These are phyloP conservation scores for Keiferia lycopersicella DNA, from an alignment of 2,888 invertebrate genomes.

Conservation along the genomic window DNA sequence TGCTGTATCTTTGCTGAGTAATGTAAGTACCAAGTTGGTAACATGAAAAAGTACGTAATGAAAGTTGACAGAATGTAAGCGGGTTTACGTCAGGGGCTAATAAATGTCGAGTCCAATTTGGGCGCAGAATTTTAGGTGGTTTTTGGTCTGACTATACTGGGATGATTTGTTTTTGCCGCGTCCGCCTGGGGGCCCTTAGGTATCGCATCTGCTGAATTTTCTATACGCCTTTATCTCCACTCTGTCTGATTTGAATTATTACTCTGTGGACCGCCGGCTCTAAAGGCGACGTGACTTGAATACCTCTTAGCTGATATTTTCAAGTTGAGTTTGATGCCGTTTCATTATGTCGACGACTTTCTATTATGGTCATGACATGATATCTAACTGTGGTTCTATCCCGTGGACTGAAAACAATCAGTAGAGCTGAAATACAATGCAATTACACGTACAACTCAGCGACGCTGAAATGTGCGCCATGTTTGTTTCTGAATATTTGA, in stretches of 20 bases:
- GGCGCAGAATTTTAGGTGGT: conserved; percentile 4
- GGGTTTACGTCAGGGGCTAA: not conserved
- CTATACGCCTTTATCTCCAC: conserved; percentile 8
- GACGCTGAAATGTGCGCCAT: no score
- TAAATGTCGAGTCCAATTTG: conserved; percentile 2
- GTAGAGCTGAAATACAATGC: no score
- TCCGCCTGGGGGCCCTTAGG: not conserved
- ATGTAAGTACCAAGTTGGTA: not conserved
- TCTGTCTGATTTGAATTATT: conserved; percentile 4
- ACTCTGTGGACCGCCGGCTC: not conserved
- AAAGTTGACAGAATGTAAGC: conserved; percentile 5
- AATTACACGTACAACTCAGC: no score
- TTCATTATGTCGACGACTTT: not conserved
- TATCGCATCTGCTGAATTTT: conserved; percentile 6
- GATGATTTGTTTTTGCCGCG: not conserved
- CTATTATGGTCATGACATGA: no score
- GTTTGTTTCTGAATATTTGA: no score
- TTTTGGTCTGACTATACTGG: not conserved
- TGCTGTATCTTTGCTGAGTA: not conserved
- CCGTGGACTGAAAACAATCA: no score
- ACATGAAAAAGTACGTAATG: not conserved
- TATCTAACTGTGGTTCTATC: not conserved
- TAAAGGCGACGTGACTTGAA: not conserved
- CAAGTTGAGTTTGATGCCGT: not conserved
- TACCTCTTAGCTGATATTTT: not conserved